phyloP scores from a whole-genome alignment of 2,113 vertebrate genomes.

The Deroptyus accipitrinus region DNA sequence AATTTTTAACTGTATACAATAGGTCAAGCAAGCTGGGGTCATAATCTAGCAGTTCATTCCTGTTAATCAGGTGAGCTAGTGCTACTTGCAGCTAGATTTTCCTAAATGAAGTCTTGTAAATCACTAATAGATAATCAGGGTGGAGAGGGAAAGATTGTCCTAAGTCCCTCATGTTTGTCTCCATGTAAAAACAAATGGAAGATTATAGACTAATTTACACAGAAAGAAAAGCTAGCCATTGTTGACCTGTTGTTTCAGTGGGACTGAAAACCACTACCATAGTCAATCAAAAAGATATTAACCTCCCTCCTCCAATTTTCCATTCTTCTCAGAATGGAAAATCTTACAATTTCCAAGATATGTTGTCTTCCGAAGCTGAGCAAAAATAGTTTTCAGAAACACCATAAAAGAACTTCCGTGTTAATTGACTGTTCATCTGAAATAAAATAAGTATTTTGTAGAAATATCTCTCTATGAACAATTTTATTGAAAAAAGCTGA shows the following conservation, averaged over 20 bases:
- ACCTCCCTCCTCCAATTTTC: not conserved
- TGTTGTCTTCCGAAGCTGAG: not conserved
- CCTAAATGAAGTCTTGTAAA: not conserved
- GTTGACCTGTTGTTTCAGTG: not conserved
- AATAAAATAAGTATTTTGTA: not conserved
- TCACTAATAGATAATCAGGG: not conserved
- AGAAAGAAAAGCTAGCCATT: not conserved
- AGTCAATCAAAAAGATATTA: not conserved
- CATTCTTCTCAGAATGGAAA: not conserved
- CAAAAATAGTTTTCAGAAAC: not conserved
- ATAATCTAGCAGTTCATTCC: not conserved
- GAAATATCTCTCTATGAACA: not conserved
- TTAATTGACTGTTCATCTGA: not conserved
- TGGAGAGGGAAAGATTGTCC: not conserved
- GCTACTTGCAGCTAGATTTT: not conserved
- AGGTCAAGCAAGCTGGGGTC: not conserved
- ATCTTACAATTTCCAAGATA: not conserved
- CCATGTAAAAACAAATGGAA: not conserved
- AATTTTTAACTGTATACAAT: not conserved
- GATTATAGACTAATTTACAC: not conserved
- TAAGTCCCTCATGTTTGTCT: not conserved
- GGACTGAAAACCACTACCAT: not conserved
- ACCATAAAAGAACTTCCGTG: not conserved
- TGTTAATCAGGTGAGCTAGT: not conserved
- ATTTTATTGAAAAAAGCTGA: not conserved